A percentile compares a stretch with the other conserved stretches of the same genome.
Evolutionary conservation across 2,113 vertebrate species (phyloP).

Genomic region (Capreolus pygargus): DNA sequence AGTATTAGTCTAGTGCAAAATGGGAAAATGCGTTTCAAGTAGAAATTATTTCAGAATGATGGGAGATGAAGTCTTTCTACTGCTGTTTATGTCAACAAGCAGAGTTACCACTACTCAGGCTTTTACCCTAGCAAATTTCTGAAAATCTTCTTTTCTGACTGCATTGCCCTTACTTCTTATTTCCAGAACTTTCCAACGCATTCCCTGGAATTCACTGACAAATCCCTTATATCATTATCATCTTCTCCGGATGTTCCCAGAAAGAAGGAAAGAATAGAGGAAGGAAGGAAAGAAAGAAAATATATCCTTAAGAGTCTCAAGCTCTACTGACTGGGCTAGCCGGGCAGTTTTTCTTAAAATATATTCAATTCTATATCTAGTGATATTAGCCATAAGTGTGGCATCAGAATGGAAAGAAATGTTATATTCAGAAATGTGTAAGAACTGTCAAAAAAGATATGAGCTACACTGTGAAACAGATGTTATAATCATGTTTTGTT

Average conservation of each 20-base stretch:
- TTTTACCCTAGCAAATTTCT: background rate
- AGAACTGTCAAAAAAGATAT: background rate
- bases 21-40: background rate
- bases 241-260: background rate
- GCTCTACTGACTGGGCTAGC: background rate
- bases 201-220: background rate
- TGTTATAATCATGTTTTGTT: slow-evolving; percentile 16
- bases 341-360: background rate
- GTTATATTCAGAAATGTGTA: background rate
- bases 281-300: background rate
- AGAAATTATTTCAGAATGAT: background rate
- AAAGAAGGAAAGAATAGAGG: background rate
- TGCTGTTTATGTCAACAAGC: background rate
- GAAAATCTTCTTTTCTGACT: background rate
- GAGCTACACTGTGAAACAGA: slow-evolving; percentile 10
- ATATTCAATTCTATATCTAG: background rate
- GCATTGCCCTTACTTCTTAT: background rate
- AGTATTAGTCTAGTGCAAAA: background rate
- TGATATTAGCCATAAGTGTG: background rate
- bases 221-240: background rate
- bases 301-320: background rate
- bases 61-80: background rate
- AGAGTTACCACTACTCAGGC: background rate
- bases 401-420: background rate
- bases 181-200: background rate